Conservation (phyloP, 2,113 vertebrate genomes). For the Sardina pilchardus region DNA sequence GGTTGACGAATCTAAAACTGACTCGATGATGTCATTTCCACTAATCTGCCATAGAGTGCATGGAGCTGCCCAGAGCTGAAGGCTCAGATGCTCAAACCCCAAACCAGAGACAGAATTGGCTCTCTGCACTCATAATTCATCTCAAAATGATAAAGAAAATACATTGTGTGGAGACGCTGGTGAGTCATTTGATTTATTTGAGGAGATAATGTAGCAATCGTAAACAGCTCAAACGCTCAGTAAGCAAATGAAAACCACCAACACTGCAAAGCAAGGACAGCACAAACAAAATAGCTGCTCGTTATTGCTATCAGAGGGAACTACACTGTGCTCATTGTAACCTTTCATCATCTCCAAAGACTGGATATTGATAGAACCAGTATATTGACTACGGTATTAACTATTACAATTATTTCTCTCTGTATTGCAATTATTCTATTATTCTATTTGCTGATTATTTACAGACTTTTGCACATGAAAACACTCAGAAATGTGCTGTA, state of each 20-base stretch:
- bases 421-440: no score
- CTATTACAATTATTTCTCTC: no score
- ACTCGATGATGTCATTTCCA: constrained; percentile 5
- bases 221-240: neutral
- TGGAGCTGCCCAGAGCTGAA: neutral
- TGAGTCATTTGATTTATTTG: constrained; percentile 1
- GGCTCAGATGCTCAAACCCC: neutral
- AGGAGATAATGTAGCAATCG: neutral
- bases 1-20: neutral
- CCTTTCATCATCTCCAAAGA: neutral
- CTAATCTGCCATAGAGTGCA: neutral
- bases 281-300: neutral
- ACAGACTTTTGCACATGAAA: neutral
- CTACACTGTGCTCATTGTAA: neutral
- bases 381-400: no score
- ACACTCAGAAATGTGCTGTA: neutral
- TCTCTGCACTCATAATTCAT: neutral
- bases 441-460: no score
- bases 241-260: neutral
- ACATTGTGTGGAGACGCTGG: neutral
- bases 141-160: neutral
- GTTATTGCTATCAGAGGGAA: neutral
- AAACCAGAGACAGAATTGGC: neutral
- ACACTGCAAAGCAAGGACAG: neutral
- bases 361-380: no score